A percentile compares a stretch with the other conserved stretches of the same genome.
Evolutionary conservation across 2,888 invertebrate genomes (phyloP).

Genomic region (Eupeodes latifasciatus): DNA sequence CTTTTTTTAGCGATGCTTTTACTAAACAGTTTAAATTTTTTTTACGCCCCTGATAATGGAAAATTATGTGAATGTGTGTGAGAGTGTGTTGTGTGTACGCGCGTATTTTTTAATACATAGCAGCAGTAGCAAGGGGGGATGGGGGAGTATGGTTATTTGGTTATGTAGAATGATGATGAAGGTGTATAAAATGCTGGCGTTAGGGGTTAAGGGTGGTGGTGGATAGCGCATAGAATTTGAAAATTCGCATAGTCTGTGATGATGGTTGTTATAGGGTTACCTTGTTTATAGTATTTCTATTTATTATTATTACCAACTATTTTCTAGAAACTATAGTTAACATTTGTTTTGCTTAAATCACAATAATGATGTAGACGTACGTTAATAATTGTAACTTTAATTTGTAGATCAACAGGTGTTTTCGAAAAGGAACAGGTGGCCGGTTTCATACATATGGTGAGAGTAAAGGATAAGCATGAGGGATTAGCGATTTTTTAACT

Average conservation of each 20-base stretch:
- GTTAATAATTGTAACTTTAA: too few species aligned
- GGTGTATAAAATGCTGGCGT: constrained; percentile 33
- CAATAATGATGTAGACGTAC: too few species aligned
- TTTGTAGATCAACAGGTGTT: too few species aligned
- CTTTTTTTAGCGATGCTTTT: constrained; percentile 66
- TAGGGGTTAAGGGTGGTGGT: constrained; percentile 5
- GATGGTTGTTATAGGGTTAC: constrained; percentile 61
- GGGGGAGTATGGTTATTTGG: too few species aligned
- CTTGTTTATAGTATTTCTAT: constrained; percentile 28
- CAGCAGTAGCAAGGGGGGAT: not conserved
- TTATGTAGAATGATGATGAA: constrained; percentile 3
- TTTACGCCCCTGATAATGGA: constrained; percentile 76
- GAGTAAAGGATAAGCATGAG: too few species aligned
- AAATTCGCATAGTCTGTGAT: constrained; percentile 54
- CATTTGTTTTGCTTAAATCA: too few species aligned
- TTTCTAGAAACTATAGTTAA: not conserved
- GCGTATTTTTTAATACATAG: constrained; percentile 78
- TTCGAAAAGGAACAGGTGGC: too few species aligned
- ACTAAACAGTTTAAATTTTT: constrained; percentile 74
- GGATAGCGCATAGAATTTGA: constrained; percentile 70
- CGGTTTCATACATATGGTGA: too few species aligned
- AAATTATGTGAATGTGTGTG: constrained; percentile 70
- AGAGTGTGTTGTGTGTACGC: constrained; percentile 75
- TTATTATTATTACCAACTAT: not conserved
- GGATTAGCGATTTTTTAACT: too few species aligned